Base-by-base conservation (phyloP, 2,888 invertebrate species). In the Phalera bucephala region DNA sequence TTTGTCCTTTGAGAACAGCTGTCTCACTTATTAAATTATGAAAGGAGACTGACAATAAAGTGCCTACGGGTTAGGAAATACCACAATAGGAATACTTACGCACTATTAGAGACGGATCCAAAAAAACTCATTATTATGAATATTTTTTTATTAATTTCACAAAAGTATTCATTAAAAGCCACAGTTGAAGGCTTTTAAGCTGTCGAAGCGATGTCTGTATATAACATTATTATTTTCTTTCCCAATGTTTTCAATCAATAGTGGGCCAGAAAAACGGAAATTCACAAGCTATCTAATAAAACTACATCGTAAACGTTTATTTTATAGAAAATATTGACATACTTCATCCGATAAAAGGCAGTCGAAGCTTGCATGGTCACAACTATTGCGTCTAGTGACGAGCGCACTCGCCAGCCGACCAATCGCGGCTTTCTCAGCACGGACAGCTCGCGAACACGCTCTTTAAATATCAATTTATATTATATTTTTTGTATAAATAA, bases 61-160 rank as follows among this genome's bases (percentile, higher is more conserved):
- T n/a, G n/a, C n/a, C n/a, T n/a, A n/a, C n/a, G n/a, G n/a, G n/a
- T n/a, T n/a, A n/a, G n/a, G n/a, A n/a, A n/a, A n/a, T n/a, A n/a
- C n/a, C n/a, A n/a, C n/a, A n/a, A n/a, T n/a, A n/a, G n/a, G n/a
- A n/a, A n/a, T n/a, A n/a, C n/a, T n/a, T n/a, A n/a, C n/a, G n/a
- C n/a, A n/a, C n/a, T n/a, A n/a, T n/a, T n/a, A n/a, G n/a, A n/a
- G n/a, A n/a, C n/a, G n/a, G n/a, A n/a, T n/a, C n/a, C n/a, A n/a
- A n/a, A n/a, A n/a, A n/a, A n/a, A n/a, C n/a, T n/a, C n/a, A n/a
- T n/a, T n/a, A n/a, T 72, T 81, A 78, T 76, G 72, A 78, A 75
- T 73, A 69, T 83, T 87, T 87, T 86, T 87, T 87, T 87, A 87
- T 88, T 89, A 88, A 86, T 86, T 87, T 87, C 88, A 88, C 88